Percentiles rank a stretch among this genome's conserved stretches.
These are phyloP conservation scores for Falco novaeseelandiae DNA, from an alignment of 2,797 vertebrate genomes.

Conservation along the genomic window DNA sequence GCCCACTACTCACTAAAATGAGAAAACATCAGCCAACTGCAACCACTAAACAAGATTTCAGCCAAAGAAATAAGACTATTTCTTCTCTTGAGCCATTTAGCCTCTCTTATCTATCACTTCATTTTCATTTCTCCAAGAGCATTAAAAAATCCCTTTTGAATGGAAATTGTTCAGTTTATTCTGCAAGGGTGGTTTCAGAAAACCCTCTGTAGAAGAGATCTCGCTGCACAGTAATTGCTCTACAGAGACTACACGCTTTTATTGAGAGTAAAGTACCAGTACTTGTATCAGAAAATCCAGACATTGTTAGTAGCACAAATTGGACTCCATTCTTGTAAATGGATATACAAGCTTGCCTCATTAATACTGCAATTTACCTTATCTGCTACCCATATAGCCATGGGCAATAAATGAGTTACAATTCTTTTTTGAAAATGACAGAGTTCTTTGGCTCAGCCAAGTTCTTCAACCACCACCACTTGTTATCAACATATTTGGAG, in stretches of 20 bases:
- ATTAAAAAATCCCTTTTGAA: neutral
- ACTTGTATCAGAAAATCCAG: neutral
- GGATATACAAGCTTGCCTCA: constrained; percentile 15
- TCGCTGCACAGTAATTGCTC: neutral
- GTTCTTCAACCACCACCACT: neutral
- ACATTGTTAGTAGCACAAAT: constrained; percentile 2
- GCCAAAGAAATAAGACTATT: neutral
- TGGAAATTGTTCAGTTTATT: neutral
- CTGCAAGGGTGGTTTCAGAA: neutral
- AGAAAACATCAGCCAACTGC: neutral
- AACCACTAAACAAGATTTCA: neutral
- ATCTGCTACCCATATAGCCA: neutral
- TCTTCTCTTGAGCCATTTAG: neutral
- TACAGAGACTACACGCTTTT: neutral
- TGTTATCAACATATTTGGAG: neutral
- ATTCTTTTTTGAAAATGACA: neutral
- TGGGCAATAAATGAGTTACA: neutral
- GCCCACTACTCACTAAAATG: neutral
- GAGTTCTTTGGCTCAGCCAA: neutral
- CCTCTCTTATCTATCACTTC: neutral
- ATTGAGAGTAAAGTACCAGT: neutral
- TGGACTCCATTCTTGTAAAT: neutral
- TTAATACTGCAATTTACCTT: constrained; percentile 11
- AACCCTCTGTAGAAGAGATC: neutral
- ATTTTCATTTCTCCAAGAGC: neutral